phyloP scores from a whole-genome alignment of 2,797 vertebrate species.

The Anguilla megastoma region DNA sequence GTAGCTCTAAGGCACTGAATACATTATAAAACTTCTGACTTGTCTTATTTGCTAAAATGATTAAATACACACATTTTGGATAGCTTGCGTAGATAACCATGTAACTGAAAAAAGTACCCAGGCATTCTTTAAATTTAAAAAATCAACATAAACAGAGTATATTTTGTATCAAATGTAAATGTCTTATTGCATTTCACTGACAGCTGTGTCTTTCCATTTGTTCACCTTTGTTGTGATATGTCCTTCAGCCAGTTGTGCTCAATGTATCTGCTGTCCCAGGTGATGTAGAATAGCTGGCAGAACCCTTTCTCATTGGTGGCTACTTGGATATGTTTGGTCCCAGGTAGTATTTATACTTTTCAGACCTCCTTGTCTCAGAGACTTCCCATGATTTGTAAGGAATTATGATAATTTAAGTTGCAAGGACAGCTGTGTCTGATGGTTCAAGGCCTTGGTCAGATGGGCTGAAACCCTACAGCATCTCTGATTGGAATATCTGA shows the following conservation, averaged over 20 bases:
- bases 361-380: not conserved
- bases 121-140: not conserved
- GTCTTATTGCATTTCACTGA: not conserved
- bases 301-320: not conserved
- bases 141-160: not conserved
- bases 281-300: not conserved
- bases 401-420: not conserved
- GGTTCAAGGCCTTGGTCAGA: not conserved
- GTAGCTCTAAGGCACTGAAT: not conserved
- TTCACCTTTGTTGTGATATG: not conserved
- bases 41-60: not conserved
- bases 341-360: conserved; percentile 19
- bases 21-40: not conserved
- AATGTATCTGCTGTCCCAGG: not conserved
- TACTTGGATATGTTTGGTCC: not conserved
- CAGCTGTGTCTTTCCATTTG: not conserved
- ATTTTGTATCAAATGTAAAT: too few relatives aligned
- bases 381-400: not conserved
- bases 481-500: not conserved
- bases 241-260: not conserved
- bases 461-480: not conserved
- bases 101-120: not conserved
- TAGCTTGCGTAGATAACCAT: not conserved
- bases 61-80: not conserved
- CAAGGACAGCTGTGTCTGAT: not conserved